Evolutionary conservation across 2,113 vertebrate species (phyloP).

Genomic region (Hylia prasina): DNA sequence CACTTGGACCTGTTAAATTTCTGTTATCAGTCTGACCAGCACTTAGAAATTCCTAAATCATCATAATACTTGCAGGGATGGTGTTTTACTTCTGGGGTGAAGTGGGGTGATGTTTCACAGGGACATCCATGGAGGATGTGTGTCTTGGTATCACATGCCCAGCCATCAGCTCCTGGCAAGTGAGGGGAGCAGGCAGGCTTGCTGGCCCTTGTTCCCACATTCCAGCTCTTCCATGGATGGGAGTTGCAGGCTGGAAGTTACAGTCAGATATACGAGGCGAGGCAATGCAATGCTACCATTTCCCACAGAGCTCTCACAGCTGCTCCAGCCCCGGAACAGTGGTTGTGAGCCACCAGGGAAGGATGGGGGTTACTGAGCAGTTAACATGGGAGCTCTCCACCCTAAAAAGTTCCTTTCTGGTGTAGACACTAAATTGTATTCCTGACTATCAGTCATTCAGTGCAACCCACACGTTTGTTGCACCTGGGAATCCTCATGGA

Average conservation of each 20-base stretch:
- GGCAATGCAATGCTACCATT: too few species aligned
- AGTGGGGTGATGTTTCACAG: accelerated
- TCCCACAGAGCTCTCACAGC: neutral
- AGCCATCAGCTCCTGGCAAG: neutral
- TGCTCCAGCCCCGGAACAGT: accelerated
- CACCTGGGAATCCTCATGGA: neutral
- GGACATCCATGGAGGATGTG: accelerated
- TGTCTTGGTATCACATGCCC: neutral
- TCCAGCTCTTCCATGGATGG: neutral
- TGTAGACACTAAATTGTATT: neutral
- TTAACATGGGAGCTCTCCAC: neutral
- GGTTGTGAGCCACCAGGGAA: neutral
- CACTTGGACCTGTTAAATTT: neutral
- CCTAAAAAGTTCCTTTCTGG: neutral
- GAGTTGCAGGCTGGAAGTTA: neutral
- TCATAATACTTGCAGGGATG: neutral
- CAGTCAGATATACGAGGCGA: neutral
- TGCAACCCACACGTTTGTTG: neutral
- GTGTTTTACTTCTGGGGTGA: neutral
- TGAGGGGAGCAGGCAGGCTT: neutral
- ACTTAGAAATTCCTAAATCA: neutral
- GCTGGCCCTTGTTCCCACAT: neutral
- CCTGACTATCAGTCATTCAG: neutral
- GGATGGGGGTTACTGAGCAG: neutral
- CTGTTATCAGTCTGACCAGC: neutral